phyloP scores from a whole-genome alignment of 2,888 invertebrate genomes.

The Trissonchulus sp. region DNA sequence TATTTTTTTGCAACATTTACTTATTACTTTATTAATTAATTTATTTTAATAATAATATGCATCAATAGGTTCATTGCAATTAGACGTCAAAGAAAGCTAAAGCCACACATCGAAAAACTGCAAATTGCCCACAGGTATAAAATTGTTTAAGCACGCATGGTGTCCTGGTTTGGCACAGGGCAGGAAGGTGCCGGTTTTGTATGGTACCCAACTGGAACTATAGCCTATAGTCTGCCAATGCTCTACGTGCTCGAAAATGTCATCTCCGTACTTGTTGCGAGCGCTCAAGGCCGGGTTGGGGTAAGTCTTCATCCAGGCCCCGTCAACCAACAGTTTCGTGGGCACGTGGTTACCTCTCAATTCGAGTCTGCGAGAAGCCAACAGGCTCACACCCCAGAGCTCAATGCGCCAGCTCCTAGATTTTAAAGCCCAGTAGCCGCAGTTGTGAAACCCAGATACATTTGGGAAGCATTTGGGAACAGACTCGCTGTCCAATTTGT shows the following conservation, averaged over 20 bases:
- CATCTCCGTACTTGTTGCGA: conserved; percentile 19
- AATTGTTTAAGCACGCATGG: conserved; percentile 22
- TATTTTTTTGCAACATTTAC: too few relatives aligned
- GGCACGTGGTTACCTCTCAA: neutral
- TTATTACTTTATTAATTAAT: too few relatives aligned
- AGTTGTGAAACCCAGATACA: neutral
- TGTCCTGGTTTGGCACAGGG: conserved; percentile 6
- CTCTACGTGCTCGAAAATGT: conserved; percentile 22
- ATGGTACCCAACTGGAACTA: conserved; percentile 5
- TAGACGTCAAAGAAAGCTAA: too few relatives aligned
- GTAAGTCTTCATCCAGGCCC: conserved; percentile 2
- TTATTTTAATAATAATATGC: too few relatives aligned
- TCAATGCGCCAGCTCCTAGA: conserved; percentile 18
- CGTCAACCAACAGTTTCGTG: conserved; percentile 21
- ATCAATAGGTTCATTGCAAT: too few relatives aligned
- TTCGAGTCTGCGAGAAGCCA: neutral
- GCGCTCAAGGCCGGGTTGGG: neutral
- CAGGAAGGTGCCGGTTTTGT: neutral
- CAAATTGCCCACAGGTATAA: conserved; percentile 7
- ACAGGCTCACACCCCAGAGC: conserved; percentile 21
- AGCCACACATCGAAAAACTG: conserved; percentile 23
- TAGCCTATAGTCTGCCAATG: conserved; percentile 23
- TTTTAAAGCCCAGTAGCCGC: neutral
- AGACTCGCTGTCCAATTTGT: neutral
- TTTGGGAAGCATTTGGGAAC: neutral